These are phyloP conservation scores for Cryptotis parvus DNA, from an alignment of 2,113 vertebrate species.

Conservation along the genomic window DNA sequence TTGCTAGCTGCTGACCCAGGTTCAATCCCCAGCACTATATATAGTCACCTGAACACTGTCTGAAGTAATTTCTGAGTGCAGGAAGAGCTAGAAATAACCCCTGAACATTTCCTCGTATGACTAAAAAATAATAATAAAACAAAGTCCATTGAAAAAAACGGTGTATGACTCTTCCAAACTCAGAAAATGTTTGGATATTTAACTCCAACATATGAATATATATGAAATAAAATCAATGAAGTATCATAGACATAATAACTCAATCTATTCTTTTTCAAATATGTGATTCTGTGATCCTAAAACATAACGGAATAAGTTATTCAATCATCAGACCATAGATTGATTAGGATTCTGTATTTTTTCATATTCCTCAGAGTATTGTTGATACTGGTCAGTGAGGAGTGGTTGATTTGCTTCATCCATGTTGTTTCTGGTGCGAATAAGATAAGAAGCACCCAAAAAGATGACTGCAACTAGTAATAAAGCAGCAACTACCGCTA, in stretches of 20 bases:
- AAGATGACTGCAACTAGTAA: constrained; percentile 92
- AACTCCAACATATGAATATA: neutral
- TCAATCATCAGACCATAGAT: constrained; percentile 89
- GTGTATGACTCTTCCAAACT: neutral
- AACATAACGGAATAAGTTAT: neutral
- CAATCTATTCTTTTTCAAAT: constrained; percentile 73
- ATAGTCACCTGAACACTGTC: no score
- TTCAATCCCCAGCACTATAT: no score
- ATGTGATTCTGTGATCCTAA: constrained; percentile 35
- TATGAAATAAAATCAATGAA: constrained; percentile 6
- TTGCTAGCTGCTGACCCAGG: no score
- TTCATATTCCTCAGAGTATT: constrained; percentile 93
- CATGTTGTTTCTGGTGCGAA: constrained; percentile 87
- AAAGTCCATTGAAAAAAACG: neutral
- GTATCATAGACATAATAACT: neutral
- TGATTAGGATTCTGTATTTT: constrained; percentile 89
- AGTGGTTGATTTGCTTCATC: constrained; percentile 93
- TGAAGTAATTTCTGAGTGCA: no score
- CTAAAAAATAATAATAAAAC: no score
- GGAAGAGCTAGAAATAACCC: no score
- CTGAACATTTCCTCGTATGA: no score
- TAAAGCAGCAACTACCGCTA: constrained; percentile 91
- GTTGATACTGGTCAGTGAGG: constrained; percentile 94
- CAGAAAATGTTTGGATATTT: neutral
- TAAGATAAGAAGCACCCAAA: constrained; percentile 86